Conservation (phyloP, 2,113 vertebrate species). For the Cygnus atratus region DNA sequence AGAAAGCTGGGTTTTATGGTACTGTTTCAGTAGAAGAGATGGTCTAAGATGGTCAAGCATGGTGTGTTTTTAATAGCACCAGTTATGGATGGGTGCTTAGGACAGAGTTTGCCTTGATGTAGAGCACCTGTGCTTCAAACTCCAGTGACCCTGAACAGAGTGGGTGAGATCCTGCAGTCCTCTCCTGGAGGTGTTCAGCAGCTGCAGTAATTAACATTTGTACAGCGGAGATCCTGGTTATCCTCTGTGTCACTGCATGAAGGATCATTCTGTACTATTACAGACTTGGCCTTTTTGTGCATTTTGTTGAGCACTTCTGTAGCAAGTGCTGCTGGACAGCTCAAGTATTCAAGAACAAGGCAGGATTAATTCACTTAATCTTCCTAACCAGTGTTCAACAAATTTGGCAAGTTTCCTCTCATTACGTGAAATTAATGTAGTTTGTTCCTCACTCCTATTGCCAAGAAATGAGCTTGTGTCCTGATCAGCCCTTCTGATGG, state of each 20-base stretch:
- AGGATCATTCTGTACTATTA: background rate
- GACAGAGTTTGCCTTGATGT: background rate
- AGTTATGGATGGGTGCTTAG: background rate
- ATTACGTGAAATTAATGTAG: conserved; percentile 26
- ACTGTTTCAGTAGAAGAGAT: background rate
- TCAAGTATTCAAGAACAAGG: background rate
- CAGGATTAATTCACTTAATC: background rate
- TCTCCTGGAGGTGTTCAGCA: background rate
- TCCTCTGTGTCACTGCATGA: background rate
- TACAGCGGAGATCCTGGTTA: background rate
- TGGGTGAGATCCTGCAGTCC: background rate
- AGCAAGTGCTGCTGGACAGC: background rate
- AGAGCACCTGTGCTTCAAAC: background rate
- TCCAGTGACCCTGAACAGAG: background rate
- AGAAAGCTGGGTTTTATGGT: background rate
- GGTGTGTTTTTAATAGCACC: background rate
- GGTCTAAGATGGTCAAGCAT: background rate
- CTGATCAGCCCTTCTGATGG: background rate
- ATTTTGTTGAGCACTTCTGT: background rate
- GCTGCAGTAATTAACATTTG: background rate
- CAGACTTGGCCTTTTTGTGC: background rate
- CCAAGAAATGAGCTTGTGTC: background rate
- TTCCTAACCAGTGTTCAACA: background rate
- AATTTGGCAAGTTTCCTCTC: background rate
- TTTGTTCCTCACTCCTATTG: background rate